Evolutionary conservation across 2,113 vertebrate genomes (phyloP).

Genomic region (Aleadryas rufinucha): DNA sequence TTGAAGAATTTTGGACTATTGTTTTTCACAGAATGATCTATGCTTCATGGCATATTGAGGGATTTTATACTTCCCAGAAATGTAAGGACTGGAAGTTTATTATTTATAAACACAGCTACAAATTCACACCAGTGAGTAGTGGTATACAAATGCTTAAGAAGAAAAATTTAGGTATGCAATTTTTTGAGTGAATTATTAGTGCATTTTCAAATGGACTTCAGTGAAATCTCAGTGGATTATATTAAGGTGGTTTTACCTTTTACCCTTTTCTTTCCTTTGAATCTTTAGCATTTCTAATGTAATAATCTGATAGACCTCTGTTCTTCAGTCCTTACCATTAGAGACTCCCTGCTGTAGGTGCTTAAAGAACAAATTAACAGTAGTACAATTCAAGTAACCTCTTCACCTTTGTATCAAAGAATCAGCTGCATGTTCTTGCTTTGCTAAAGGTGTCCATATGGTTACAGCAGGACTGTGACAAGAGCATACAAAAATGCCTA

Average conservation of each 20-base stretch:
- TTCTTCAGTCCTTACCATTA: conserved; percentile 50
- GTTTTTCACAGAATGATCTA: conserved; percentile 48
- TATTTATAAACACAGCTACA: conserved; percentile 37
- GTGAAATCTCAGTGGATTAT: conserved; percentile 47
- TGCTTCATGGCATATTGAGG: not conserved
- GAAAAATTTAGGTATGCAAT: conserved; percentile 21
- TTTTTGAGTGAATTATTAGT: conserved; percentile 32
- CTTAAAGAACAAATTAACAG: conserved; percentile 71
- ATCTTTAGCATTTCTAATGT: conserved; percentile 62
- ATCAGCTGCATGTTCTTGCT: conserved; percentile 57
- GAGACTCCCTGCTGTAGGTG: conserved; percentile 48
- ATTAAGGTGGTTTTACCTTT: conserved; percentile 54
- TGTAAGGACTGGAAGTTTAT: not conserved
- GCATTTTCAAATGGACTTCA: conserved; percentile 18
- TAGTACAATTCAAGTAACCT: conserved; percentile 61
- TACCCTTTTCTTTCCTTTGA: conserved; percentile 45
- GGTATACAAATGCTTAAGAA: not conserved
- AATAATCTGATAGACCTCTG: conserved; percentile 54
- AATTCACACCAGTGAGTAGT: conserved; percentile 19
- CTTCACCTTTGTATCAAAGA: conserved; percentile 63
- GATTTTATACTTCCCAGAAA: not conserved
- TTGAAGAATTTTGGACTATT: conserved; percentile 15
- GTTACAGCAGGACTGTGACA: conserved; percentile 35
- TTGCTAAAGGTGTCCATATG: conserved; percentile 43
- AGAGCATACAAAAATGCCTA: not conserved